Evolutionary conservation across 2,888 invertebrate genomes (phyloP), one percentile per base, ranked within the genome.

Genomic region (Phragmatobia fuliginosa): DNA sequence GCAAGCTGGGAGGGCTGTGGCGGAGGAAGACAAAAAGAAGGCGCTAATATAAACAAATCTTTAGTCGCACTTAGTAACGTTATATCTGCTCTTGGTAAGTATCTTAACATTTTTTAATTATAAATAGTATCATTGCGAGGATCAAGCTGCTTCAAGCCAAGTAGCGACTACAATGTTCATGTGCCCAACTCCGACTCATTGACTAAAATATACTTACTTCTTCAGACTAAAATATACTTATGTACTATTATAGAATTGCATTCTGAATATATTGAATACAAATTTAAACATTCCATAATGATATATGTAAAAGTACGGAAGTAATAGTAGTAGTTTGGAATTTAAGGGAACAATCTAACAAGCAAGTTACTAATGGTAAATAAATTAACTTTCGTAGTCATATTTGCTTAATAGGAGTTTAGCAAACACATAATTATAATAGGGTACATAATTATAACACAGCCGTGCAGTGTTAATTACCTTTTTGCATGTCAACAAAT

Each of bases 1-100:
- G 87, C 97, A 94, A 94, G 97, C 77, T 97, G 97, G 87, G 97
- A 97, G 78, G 97, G 97, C 83, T 97, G 97, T 85, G 97, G 97
- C 82, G 96, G 96, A 56, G 95, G 96, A 62, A 90, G 96, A 71
- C 96, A 96, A 79, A 95, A 96, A 80, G 96, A 96, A 88, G 96
- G 96, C 0, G 95, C 96, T 45, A 97, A 97, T 84, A 98, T 98
- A 86, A 98, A 98, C 91, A 97, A 97, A 86, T 97, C 97, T 65
- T 92, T 98, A 71, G 97, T 97, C 56, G 97, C 97, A 36, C 95
- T 98, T 59, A 97, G 97, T 84, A 97, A 97, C 92, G 98, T 98
- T 78, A 97, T 98, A 84, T 97, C 97, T 36, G 96, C 97, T 52
- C 94, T 98, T 81, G 97, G 97, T 97, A 91, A 91, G 90, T 70